A percentile compares a stretch with the other conserved stretches of the same genome.
Conservation (phyloP, 2,888 invertebrate genomes). For the Zaprionus lineosus region DNA sequence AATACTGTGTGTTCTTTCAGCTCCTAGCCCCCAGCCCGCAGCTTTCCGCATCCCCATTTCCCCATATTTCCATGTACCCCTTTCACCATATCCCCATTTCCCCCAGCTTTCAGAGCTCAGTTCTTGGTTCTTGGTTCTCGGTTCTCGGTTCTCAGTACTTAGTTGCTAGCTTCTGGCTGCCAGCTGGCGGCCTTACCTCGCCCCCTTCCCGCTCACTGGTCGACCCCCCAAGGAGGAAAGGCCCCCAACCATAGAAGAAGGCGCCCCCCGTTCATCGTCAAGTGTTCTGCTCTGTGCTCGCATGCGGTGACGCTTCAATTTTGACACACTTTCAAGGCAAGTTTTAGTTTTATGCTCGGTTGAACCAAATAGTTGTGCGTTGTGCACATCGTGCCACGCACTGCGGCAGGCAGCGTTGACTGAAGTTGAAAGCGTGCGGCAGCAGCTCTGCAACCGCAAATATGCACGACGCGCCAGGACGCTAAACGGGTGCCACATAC, state of each 20-base stretch:
- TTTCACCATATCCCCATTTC: too few relatives aligned
- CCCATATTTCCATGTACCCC: too few relatives aligned
- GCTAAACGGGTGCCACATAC: too few relatives aligned
- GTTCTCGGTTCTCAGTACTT: background rate
- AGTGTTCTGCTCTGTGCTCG: conserved; percentile 18
- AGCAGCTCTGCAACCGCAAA: conserved; percentile 67
- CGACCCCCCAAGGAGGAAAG: background rate
- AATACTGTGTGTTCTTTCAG: conserved; percentile 8
- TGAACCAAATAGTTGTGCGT: conserved; percentile 63
- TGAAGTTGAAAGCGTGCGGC: conserved; percentile 51
- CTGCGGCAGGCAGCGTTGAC: conserved; percentile 33
- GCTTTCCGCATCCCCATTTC: too few relatives aligned
- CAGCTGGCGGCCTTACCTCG: background rate
- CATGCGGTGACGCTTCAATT: conserved; percentile 51
- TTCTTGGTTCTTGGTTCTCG: background rate
- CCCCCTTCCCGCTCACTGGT: too few relatives aligned
- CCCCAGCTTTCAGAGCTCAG: too few relatives aligned
- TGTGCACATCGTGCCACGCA: conserved; percentile 39
- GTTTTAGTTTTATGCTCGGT: conserved; percentile 72
- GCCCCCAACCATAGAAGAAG: background rate
- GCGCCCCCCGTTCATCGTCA: conserved; percentile 3
- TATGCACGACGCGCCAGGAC: conserved; percentile 56
- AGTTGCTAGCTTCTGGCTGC: background rate
- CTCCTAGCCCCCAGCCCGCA: background rate
- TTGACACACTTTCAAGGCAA: conserved; percentile 72